These are phyloP conservation scores for Drosophila gunungcola DNA, from an alignment of 1,140 invertebrate species.

Conservation along the genomic window DNA sequence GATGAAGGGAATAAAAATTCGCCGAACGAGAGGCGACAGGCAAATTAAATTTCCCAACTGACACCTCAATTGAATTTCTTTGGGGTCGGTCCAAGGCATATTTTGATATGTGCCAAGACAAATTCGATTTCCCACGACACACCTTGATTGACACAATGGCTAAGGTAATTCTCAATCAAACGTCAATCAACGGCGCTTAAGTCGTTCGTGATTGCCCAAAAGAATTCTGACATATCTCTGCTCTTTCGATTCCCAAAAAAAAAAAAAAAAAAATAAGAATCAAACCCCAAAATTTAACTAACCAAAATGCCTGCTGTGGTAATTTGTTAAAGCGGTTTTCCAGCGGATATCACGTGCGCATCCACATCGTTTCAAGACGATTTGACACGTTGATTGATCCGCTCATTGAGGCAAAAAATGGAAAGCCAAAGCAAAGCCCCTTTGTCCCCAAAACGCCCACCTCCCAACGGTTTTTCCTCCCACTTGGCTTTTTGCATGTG, in stretches of 20 bases:
- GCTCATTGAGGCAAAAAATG: slow-evolving; percentile 77
- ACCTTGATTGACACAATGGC: slow-evolving; percentile 74
- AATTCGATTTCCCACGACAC: slow-evolving; percentile 30
- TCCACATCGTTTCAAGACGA: slow-evolving; percentile 64
- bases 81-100: slow-evolving; percentile 39
- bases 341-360: slow-evolving; percentile 73
- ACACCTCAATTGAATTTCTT: slow-evolving; percentile 72
- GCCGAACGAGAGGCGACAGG: slow-evolving; percentile 44
- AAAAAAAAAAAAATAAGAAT: neutral
- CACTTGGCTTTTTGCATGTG: slow-evolving; percentile 52
- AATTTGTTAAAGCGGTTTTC: slow-evolving; percentile 75
- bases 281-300: slow-evolving; percentile 57
- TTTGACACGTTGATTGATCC: slow-evolving; percentile 80
- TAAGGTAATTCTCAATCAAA: slow-evolving; percentile 77
- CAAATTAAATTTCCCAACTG: slow-evolving; percentile 72
- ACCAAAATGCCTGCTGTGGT: slow-evolving; percentile 66
- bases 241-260: slow-evolving; percentile 12
- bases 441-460: slow-evolving; percentile 8
- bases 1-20: slow-evolving; percentile 31
- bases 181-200: slow-evolving; percentile 74
- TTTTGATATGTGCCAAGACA: slow-evolving; percentile 72
- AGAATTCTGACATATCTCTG: slow-evolving; percentile 56
- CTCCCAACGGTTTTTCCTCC: slow-evolving; percentile 1
- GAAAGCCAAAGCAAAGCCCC: slow-evolving; percentile 49
- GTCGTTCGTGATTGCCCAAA: slow-evolving; percentile 54